phyloP scores from a whole-genome alignment of 2,113 vertebrate genomes.

The Noctilio leporinus region DNA sequence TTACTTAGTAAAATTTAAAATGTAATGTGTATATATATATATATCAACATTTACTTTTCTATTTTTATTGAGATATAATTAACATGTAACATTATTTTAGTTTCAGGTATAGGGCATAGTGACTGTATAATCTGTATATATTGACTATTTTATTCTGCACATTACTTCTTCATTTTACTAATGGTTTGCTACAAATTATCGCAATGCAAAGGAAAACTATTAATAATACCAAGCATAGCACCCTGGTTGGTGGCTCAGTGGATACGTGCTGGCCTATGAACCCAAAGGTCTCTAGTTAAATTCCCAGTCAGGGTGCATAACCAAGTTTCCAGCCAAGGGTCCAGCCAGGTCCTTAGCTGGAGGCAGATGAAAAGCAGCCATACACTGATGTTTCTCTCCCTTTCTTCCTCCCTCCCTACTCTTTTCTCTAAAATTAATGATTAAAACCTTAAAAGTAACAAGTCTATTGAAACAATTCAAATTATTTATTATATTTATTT shows the following conservation, averaged over 20 bases:
- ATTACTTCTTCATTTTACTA: not conserved
- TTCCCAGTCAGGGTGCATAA: too few species aligned
- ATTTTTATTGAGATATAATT: not conserved
- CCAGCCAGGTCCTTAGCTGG: too few species aligned
- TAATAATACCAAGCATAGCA: not conserved
- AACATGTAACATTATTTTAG: not conserved
- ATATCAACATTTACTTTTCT: not conserved
- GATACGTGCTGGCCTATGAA: too few species aligned
- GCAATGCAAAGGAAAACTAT: not conserved
- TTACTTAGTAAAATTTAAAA: not conserved
- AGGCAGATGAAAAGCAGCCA: too few species aligned
- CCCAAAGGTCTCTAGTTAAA: too few species aligned
- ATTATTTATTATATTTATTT: not conserved
- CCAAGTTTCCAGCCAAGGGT: too few species aligned
- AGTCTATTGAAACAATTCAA: not conserved
- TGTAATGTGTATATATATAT: not conserved
- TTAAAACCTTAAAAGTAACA: not conserved
- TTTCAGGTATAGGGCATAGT: not conserved
- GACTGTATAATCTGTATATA: not conserved
- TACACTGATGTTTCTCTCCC: too few species aligned
- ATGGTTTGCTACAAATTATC: not conserved
- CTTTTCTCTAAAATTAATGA: too few species aligned
- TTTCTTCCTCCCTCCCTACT: too few species aligned
- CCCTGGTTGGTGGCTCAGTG: too few species aligned
- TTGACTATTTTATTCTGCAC: not conserved